Evolutionary conservation across 1,140 invertebrate genomes (phyloP).

Genomic region (Eurosta solidaginis): DNA sequence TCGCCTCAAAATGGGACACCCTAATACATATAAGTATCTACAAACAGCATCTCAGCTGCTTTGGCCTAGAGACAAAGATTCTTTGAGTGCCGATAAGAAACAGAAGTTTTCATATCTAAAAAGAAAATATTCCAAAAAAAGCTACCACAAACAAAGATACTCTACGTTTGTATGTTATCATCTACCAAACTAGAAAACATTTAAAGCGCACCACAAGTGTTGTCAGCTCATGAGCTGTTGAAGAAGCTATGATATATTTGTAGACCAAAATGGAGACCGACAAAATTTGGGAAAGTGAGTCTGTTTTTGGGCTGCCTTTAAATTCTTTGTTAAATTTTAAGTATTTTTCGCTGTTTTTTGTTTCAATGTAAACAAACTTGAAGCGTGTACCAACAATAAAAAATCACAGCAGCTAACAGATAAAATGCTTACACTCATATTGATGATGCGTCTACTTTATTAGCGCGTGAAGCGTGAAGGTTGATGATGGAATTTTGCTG

Average conservation of each 20-base stretch:
- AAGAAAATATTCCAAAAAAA: too few relatives aligned
- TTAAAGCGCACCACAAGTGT: neutral
- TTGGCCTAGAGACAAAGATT: neutral
- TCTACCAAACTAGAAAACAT: neutral
- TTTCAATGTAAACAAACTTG: neutral
- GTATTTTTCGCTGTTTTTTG: neutral
- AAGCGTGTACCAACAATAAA: neutral
- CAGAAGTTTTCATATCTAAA: constrained; percentile 1
- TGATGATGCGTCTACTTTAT: neutral
- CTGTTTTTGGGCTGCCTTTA: neutral
- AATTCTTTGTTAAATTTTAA: neutral
- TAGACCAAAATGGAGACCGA: neutral
- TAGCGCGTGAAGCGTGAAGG: neutral
- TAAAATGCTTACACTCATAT: neutral
- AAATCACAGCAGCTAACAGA: neutral
- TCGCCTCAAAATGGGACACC: too few relatives aligned
- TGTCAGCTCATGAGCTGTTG: constrained; percentile 1
- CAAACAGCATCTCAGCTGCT: neutral
- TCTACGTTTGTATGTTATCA: neutral
- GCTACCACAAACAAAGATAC: neutral
- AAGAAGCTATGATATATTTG: neutral
- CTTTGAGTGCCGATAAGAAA: neutral
- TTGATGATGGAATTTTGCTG: too few relatives aligned
- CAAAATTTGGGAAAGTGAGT: neutral
- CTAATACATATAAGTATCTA: neutral